A percentile compares a stretch with the other conserved stretches of the same genome.
phyloP scores from a whole-genome alignment of 2,888 invertebrate genomes.

The Apodemia mormo region DNA sequence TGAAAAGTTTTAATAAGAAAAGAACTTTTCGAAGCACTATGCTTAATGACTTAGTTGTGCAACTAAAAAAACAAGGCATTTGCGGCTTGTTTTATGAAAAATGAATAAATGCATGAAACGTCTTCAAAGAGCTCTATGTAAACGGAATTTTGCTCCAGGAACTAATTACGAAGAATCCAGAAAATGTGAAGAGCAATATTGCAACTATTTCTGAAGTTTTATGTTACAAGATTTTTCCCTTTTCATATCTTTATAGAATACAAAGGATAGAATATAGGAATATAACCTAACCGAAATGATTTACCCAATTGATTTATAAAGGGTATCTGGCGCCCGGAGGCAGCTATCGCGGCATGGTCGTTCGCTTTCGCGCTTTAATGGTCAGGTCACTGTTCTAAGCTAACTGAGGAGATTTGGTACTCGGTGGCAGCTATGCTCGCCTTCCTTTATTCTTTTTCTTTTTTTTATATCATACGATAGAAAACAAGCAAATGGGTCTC shows the following conservation, averaged over 20 bases:
- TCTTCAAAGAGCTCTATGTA: conserved; percentile 19
- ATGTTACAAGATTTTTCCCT: background rate
- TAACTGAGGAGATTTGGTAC: too few relatives aligned
- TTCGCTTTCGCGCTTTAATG: too few relatives aligned
- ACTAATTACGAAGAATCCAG: conserved; percentile 17
- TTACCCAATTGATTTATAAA: too few relatives aligned
- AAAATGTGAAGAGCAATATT: conserved; percentile 1
- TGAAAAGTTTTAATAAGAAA: conserved; percentile 19
- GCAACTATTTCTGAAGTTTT: conserved; percentile 6
- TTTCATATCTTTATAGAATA: background rate
- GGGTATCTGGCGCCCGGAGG: too few relatives aligned
- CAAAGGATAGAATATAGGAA: background rate
- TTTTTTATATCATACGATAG: too few relatives aligned
- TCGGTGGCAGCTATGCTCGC: too few relatives aligned
- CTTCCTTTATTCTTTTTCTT: conserved; percentile 31
- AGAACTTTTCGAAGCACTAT: conserved; percentile 16
- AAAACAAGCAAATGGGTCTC: too few relatives aligned
- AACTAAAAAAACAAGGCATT: conserved; percentile 15
- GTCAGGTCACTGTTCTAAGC: too few relatives aligned
- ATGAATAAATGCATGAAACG: conserved; percentile 16
- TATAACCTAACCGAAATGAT: too few relatives aligned
- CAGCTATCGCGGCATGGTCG: too few relatives aligned
- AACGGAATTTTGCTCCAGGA: conserved; percentile 17
- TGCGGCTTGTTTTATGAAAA: conserved; percentile 15
- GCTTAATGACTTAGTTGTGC: conserved; percentile 14